Evolutionary conservation across 2,888 invertebrate genomes (phyloP), one percentile per base, ranked within the genome.

Genomic region (Scrobipalpa costella): DNA sequence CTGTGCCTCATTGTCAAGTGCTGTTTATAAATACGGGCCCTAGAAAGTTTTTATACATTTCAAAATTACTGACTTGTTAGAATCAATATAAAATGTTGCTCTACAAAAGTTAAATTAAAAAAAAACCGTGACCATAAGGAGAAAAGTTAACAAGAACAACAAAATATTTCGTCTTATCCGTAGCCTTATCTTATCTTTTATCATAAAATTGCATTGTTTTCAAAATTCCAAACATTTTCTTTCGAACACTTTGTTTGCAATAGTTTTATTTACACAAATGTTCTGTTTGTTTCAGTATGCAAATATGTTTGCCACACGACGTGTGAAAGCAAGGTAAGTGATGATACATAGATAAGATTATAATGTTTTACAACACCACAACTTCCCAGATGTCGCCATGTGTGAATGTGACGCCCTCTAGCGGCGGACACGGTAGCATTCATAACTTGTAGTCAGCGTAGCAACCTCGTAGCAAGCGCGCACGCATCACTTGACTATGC

Each of bases 261-360:
- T 13, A 40, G 40, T 44, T 11, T 19, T 63, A 61, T 47, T 62
- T 63, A 61, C 62, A 58, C 21, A 60, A 36, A 66, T 33, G 62
- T 72, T 77, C 71, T 80, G 78, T 83, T 90, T 92, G 86, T 95
- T 95, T 78, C 95, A 95, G 95, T 95, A 70, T 96, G 96, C 93
- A 95, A 95, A 92, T 95, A 95, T 90, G 94, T 95, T 79, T 96
- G 95, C 83, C 96, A 96, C 88, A 93, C 94, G 83, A 91, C 94
- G 68, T 96, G 96, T 90, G 95, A 95, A 85, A 94, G 93, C 81
- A 95, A 95, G 94, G 95, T 95, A 91, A 90, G 94, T 80, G 9
- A 40, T 33, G 49, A 49, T 49, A 49, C n/a, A 33, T n/a, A 27
- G 52, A 52, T 52, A 52, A 52, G 21, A 52, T 47, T 47, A n/a